A percentile compares a stretch with the other conserved stretches of the same genome.
Evolutionary conservation across 2,113 vertebrate species (phyloP).

Genomic region (Alethe diademata): DNA sequence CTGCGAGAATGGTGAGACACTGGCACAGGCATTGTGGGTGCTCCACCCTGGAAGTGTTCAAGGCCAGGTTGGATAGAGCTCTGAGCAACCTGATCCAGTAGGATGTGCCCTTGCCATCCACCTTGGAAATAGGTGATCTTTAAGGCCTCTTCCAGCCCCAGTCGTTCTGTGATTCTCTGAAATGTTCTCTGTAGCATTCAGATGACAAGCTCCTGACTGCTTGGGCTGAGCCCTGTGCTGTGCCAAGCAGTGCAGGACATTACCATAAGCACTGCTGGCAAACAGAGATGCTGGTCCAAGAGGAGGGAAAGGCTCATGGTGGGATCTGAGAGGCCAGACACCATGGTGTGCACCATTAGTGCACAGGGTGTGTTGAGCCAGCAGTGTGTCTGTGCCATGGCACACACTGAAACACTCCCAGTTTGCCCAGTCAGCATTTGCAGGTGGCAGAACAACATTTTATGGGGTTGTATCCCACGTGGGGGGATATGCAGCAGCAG

Average conservation of each 20-base stretch:
- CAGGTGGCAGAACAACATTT: not conserved
- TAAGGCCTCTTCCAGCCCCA: not conserved
- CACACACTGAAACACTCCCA: not conserved
- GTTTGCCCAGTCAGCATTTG: not conserved
- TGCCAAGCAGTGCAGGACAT: not conserved
- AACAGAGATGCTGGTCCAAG: not conserved
- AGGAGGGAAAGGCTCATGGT: not conserved
- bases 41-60: not conserved
- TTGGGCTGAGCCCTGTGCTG: not conserved
- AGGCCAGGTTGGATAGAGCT: not conserved
- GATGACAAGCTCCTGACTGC: no score
- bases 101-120: not conserved
- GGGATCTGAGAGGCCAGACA: not conserved
- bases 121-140: not conserved
- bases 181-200: not conserved
- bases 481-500: not conserved
- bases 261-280: not conserved
- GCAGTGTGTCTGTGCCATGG: not conserved
- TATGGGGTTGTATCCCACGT: not conserved
- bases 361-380: not conserved
- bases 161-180: not conserved
- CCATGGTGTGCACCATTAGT: rapidly evolving
- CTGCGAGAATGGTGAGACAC: not conserved
- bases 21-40: not conserved
- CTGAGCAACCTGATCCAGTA: not conserved